A percentile compares a stretch with the other conserved stretches of the same genome.
Evolutionary conservation across 2,888 invertebrate genomes (phyloP).

Genomic region (Falcaria lacertinaria): DNA sequence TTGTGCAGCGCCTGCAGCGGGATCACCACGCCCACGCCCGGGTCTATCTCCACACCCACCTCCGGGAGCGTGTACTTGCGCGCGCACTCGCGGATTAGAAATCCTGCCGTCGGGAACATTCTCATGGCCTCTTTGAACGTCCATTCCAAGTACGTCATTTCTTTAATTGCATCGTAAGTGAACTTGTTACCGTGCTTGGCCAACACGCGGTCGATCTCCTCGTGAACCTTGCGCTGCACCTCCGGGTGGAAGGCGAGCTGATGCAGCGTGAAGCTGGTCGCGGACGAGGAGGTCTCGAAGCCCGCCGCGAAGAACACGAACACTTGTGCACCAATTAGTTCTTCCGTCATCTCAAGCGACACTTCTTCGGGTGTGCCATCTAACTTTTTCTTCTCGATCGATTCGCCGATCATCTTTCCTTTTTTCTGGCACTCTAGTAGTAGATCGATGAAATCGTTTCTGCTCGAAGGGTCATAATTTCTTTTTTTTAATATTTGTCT

Average conservation of each 20-base stretch:
- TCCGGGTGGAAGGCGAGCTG: conserved; percentile 46
- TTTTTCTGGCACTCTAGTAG: conserved; percentile 42
- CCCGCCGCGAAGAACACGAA: conserved; percentile 54
- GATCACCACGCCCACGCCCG: conserved; percentile 37
- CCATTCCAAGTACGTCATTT: conserved; percentile 50
- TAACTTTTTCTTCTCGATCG: conserved; percentile 35
- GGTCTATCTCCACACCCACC: conserved; percentile 38
- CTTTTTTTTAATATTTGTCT: conserved; percentile 41
- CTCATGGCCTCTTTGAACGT: conserved; percentile 48
- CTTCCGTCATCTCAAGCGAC: conserved; percentile 36
- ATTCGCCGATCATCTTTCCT: conserved; percentile 40
- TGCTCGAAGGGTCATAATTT: conserved; percentile 39
- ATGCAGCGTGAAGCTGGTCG: conserved; percentile 49
- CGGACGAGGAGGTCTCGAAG: conserved; percentile 54
- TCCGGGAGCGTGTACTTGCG: conserved; percentile 43
- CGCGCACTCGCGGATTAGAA: conserved; percentile 37
- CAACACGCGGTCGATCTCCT: conserved; percentile 42
- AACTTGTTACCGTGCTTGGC: conserved; percentile 34
- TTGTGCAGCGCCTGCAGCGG: conserved; percentile 44
- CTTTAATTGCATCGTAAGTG: conserved; percentile 45
- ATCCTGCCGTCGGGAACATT: conserved; percentile 55
- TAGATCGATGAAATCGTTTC: conserved; percentile 52
- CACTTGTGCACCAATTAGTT: conserved; percentile 45
- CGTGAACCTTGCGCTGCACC: conserved; percentile 41
- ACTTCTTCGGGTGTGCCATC: conserved; percentile 38